phyloP scores from a whole-genome alignment of 2,888 invertebrate species.

The Hyppa rectilinea region DNA sequence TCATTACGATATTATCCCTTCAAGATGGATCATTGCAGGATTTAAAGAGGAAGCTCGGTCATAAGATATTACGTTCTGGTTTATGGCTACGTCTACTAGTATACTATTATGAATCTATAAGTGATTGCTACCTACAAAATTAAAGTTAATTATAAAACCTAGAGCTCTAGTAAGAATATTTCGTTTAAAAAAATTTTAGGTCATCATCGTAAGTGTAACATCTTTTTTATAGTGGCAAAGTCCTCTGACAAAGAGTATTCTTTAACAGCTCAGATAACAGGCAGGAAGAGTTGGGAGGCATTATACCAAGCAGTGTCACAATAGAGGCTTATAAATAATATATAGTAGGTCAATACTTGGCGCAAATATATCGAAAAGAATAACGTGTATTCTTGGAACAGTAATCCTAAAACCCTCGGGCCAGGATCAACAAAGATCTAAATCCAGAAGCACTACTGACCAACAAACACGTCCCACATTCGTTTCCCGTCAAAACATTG shows the following conservation, averaged over 20 bases:
- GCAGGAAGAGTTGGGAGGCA: background rate
- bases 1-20: slow-evolving; percentile 41
- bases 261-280: background rate
- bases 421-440: slow-evolving; percentile 21
- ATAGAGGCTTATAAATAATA: background rate
- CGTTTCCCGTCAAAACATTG: slow-evolving; percentile 31
- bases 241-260: background rate
- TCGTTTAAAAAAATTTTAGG: background rate
- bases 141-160: background rate
- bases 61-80: slow-evolving; percentile 5
- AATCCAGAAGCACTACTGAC: slow-evolving; percentile 35
- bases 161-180: background rate
- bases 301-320: background rate
- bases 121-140: background rate
- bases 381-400: background rate
- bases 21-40: slow-evolving; percentile 33
- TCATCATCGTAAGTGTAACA: background rate
- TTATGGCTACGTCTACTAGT: slow-evolving; percentile 5
- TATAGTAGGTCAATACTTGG: background rate
- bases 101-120: background rate
- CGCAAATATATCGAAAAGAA: background rate
- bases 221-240: background rate
- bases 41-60: slow-evolving; percentile 35
- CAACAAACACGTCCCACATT: slow-evolving; percentile 29
- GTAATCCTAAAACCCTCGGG: background rate